Percentiles rank a stretch among this genome's conserved stretches.
These are phyloP conservation scores for Melanocharis versteri DNA, from an alignment of 2,113 vertebrate species.

Conservation along the genomic window DNA sequence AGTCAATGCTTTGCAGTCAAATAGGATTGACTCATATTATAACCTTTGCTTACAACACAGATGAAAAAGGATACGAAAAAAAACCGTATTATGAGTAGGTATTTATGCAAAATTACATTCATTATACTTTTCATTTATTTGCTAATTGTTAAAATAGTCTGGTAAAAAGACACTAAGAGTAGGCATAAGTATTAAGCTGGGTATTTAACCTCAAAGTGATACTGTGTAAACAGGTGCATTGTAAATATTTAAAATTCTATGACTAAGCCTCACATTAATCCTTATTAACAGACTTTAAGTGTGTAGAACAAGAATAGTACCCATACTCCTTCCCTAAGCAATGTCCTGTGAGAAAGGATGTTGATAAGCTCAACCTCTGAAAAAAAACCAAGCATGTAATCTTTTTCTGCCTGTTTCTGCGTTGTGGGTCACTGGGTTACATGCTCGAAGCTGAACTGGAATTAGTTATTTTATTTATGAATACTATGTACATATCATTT, in stretches of 20 bases:
- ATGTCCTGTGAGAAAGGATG: neutral
- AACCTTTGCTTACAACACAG: neutral
- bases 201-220: slow-evolving; percentile 52
- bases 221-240: slow-evolving; percentile 51
- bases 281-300: slow-evolving; percentile 44
- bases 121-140: slow-evolving; percentile 26
- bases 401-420: neutral
- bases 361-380: neutral
- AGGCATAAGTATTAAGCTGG: neutral
- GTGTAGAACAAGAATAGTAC: slow-evolving; percentile 32
- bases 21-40: neutral
- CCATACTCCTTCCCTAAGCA: neutral
- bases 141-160: slow-evolving; percentile 25
- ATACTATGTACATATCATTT: neutral
- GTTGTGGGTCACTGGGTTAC: neutral
- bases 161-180: neutral
- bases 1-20: neutral
- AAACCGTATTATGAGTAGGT: neutral
- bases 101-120: neutral
- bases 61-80: neutral
- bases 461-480: neutral
- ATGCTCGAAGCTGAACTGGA: neutral
- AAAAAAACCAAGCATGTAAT: neutral
- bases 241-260: slow-evolving; percentile 69
- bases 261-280: slow-evolving; percentile 61